These are phyloP conservation scores for Aplodontia rufa DNA, from an alignment of 2,113 vertebrate genomes.

Conservation along the genomic window DNA sequence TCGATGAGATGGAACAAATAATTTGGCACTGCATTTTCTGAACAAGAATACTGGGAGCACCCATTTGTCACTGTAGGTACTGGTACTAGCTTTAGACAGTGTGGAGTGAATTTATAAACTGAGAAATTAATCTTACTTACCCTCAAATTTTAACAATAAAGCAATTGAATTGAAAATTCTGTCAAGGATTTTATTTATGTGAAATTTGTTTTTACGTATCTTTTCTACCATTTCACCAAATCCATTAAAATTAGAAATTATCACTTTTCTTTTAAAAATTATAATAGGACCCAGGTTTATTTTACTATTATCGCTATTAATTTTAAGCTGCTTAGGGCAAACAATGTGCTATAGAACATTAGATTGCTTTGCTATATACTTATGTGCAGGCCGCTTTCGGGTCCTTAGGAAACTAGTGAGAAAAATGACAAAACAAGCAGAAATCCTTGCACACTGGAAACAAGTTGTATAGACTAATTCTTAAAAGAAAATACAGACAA, in stretches of 20 bases:
- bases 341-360: neutral
- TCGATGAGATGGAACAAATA: neutral
- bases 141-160: neutral
- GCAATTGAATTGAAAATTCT: slow-evolving; percentile 7
- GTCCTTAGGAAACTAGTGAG: neutral
- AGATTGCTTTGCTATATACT: neutral
- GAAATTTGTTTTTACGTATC: neutral
- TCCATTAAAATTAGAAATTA: neutral
- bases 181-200: neutral
- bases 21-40: neutral
- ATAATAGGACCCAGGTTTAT: neutral
- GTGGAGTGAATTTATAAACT: neutral
- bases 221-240: neutral
- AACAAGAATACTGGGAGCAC: neutral
- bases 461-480: neutral
- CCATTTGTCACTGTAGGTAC: neutral
- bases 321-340: neutral
- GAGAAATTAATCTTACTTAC: neutral
- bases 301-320: neutral
- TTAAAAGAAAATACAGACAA: slow-evolving; percentile 11
- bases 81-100: neutral
- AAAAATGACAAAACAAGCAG: neutral
- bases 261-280: neutral
- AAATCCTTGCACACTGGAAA: neutral
- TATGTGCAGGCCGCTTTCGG: neutral